phyloP scores from a whole-genome alignment of 2,797 vertebrate genomes.

The Psittacula derbiana region DNA sequence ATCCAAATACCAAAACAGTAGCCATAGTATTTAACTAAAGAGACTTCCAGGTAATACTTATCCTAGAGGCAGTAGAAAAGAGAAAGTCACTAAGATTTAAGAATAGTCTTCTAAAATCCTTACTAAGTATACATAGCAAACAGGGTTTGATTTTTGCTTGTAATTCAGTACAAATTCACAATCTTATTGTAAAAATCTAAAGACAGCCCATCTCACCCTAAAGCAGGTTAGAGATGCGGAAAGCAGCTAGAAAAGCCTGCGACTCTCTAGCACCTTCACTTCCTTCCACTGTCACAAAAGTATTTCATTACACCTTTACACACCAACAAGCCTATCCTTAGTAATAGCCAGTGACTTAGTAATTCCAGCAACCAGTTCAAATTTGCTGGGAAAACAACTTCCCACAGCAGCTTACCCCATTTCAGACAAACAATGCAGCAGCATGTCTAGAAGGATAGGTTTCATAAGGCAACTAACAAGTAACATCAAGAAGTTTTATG shows the following conservation, averaged over 20 bases:
- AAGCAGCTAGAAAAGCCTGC: background rate
- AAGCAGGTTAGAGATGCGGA: background rate
- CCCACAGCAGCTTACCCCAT: background rate
- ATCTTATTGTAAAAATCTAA: background rate
- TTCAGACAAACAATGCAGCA: conserved; percentile 46
- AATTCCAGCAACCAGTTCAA: conserved; percentile 42
- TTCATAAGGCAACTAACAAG: conserved; percentile 39
- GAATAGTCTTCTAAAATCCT: background rate
- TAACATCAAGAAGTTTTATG: conserved; percentile 15
- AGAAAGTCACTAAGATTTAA: background rate
- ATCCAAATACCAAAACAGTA: background rate
- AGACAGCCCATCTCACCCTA: background rate
- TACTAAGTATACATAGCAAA: background rate
- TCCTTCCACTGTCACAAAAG: background rate
- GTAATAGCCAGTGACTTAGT: background rate
- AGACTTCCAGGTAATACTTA: background rate
- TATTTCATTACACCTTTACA: background rate
- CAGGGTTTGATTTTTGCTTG: background rate
- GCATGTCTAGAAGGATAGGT: conserved; percentile 45
- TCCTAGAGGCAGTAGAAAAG: background rate
- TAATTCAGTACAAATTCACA: background rate
- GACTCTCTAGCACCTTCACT: background rate
- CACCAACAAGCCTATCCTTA: background rate
- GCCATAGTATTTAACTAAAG: background rate
- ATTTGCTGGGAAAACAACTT: conserved; percentile 38